A percentile compares a stretch with the other conserved stretches of the same genome.
phyloP scores from a whole-genome alignment of 2,888 invertebrate species.

The Agelastica alni region DNA sequence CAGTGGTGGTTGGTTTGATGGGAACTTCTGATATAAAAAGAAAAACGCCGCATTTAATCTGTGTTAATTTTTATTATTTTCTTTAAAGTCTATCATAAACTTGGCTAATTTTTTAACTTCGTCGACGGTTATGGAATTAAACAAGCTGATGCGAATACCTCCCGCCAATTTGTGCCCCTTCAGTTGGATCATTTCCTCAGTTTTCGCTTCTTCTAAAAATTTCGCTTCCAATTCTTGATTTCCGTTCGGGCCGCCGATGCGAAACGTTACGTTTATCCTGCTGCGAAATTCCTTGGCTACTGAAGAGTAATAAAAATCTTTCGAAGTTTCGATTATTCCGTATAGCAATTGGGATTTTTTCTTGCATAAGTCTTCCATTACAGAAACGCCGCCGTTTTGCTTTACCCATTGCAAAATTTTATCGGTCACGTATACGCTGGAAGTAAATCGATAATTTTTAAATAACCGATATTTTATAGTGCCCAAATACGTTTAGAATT shows the following conservation, averaged over 20 bases:
- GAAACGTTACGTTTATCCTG: conserved; percentile 90
- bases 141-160: conserved; percentile 92
- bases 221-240: conserved; percentile 82
- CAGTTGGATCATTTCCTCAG: conserved; percentile 78
- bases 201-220: conserved; percentile 82
- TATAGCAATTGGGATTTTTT: conserved; percentile 81
- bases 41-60: neutral
- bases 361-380: conserved; percentile 72
- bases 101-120: conserved; percentile 76
- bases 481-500: no score
- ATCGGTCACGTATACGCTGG: conserved; percentile 90
- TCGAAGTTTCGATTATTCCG: conserved; percentile 77
- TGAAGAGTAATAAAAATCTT: conserved; percentile 83
- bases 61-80: neutral
- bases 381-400: conserved; percentile 79
- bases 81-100: conserved; percentile 55
- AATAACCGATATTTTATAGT: no score
- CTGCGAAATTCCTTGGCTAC: conserved; percentile 75
- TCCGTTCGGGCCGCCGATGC: conserved; percentile 71
- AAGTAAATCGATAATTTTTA: no score
- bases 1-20: no score
- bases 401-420: conserved; percentile 92
- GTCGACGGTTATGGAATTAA: conserved; percentile 87
- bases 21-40: no score
- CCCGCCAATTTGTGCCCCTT: conserved; percentile 97